Evolutionary conservation across 2,113 vertebrate genomes (phyloP), one percentile per base, ranked within the genome.

Genomic region (Oceanodroma tethys): DNA sequence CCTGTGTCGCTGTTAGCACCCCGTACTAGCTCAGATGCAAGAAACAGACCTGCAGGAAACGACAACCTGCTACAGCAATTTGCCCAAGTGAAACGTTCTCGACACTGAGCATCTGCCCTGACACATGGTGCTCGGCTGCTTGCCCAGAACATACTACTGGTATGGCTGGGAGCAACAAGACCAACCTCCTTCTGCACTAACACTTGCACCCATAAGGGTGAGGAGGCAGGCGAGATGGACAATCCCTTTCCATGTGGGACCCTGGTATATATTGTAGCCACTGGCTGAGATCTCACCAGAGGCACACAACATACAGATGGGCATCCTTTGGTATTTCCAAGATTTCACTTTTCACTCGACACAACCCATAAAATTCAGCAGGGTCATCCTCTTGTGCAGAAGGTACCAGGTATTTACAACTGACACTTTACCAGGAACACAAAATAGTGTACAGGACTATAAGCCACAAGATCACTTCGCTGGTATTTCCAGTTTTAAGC

Each of bases 51-150:
- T 22, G 58, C 52, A 73, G 75, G 38, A 68, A 73, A 32, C 0
- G 0, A 18, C 13, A 56, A 23, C 0, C 0, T 34, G 36, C 43
- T 25, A 52, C 38, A 65, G 27, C 15, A 62, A 7, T 34, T 43
- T 73, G 66, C 27, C n/a, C 27, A 16, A 48, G 65, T 32, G 30
- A 63, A 43, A n/a, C 0, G 0, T n/a, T 50, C 65, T n/a, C 27
- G 5, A 15, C 25, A 20, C 20, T 42, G 59, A 38, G 34, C 48
- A 53, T 38, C 50, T 71, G 40, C 52, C 52, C 75, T 36, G 56
- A 34, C 21, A 29, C 34, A 26, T 0, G 1, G 34, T n/a, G 58
- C 63, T 60, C 1, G 0, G 32, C 29, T 11, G 1, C 65, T 67
- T 68, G 34, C 42, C 42, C 48, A 27, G 48, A 43, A 21, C n/a